Evolutionary conservation across 2,113 vertebrate genomes (phyloP), one percentile per base, ranked within the genome.

Genomic region (Nibea coibor): DNA sequence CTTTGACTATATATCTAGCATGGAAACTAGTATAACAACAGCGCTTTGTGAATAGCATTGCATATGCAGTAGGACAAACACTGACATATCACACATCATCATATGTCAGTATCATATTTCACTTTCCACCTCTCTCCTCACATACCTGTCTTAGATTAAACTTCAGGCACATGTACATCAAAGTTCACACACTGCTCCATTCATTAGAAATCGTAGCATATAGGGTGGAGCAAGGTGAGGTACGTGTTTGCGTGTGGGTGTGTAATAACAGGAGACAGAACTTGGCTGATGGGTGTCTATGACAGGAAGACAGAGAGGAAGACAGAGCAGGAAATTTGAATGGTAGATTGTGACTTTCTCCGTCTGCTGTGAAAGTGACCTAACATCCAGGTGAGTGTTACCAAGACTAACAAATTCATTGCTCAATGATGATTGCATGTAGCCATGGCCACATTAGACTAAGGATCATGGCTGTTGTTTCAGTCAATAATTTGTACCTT

Each of bases 321-420:
- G 43, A 72, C 26, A 47, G 28, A 50, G 28, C 15, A 48, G 39
- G 47, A 70, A 51, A 56, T 28, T 47, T 10, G 16, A 53, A 5
- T 51, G 17, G 20, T 74, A 26, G 3, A 17, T 8, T 78, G 56
- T 1, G 10, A 31, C 14, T 54, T 77, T 54, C 4, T 15, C 4
- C 35, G 42, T 51, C 4, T 1, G 45, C 20, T 72, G 54, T 71
- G 1, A 61, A 22, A 65, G 2, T 65, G 8, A 65, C 4, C 3
- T 9, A 45, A 62, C 39, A 1, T 66, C 5, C 9, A 22, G 89
- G 91, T 90, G 80, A 91, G 88, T 84, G 3, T 76, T n/a, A 28
- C 16, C 11, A 10, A 19, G 28, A 47, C 7, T 42, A 24, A 1
- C 56, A 20, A 64, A 39, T 64, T 1, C 12, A 19, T n/a, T n/a